Conservation (phyloP, 64 coral and sea anemone species). For the Stichodactyla mertensii region DNA sequence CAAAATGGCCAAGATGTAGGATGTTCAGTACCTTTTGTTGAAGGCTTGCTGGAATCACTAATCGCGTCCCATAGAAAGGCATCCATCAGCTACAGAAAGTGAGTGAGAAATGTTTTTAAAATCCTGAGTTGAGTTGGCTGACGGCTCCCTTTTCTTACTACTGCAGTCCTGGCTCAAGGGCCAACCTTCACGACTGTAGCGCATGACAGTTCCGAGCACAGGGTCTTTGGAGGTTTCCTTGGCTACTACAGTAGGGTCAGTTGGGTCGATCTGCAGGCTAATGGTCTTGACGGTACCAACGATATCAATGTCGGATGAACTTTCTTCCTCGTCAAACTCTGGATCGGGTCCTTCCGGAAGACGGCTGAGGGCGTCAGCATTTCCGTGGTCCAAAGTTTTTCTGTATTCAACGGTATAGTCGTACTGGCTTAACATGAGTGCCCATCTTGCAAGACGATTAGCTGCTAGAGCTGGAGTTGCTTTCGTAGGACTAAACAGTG, state of each 20-base stretch:
- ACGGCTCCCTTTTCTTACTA: too few species aligned
- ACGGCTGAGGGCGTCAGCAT: conserved; percentile 34
- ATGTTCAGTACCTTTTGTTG: too few species aligned
- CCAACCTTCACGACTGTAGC: conserved; percentile 15
- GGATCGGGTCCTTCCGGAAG: conserved; percentile 4
- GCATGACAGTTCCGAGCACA: conserved; percentile 22
- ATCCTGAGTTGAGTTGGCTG: too few species aligned
- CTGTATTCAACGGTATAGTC: conserved; percentile 15
- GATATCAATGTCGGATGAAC: neutral
- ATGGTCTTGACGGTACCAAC: neutral
- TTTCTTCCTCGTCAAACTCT: neutral
- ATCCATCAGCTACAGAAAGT: too few species aligned
- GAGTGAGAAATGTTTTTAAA: too few species aligned
- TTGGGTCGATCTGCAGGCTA: neutral
- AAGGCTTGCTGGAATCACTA: too few species aligned
- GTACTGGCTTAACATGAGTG: conserved; percentile 13
- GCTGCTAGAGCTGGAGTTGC: conserved; percentile 12
- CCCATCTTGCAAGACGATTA: conserved; percentile 21
- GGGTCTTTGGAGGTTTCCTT: conserved; percentile 21
- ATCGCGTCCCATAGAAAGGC: too few species aligned
- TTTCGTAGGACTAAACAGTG: neutral
- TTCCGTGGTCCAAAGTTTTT: neutral
- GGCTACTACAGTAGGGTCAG: neutral
- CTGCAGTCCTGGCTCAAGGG: neutral
- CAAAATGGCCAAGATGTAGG: too few species aligned